A percentile compares a stretch with the other conserved stretches of the same genome.
phyloP scores from a whole-genome alignment of 2,113 vertebrate genomes.

The Pyxicephalus adspersus region DNA sequence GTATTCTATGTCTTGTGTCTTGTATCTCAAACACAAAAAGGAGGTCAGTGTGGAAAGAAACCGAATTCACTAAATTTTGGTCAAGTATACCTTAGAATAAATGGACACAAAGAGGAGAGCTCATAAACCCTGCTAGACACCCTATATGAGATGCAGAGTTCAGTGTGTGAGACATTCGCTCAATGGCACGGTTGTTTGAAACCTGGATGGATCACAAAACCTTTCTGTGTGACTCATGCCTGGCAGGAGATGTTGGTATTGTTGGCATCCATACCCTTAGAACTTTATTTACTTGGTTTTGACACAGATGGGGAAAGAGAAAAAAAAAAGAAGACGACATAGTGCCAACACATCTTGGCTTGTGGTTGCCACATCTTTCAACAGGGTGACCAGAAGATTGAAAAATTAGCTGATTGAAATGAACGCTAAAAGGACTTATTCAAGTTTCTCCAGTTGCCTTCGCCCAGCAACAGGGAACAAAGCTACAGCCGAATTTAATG shows the following conservation, averaged over 20 bases:
- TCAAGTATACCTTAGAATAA: conserved; percentile 26
- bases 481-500: not conserved
- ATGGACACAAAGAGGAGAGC: conserved; percentile 19
- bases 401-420: conserved; percentile 55
- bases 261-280: conserved; percentile 46
- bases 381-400: conserved; percentile 50
- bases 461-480: not conserved
- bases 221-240: conserved; percentile 43
- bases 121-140: conserved; percentile 6
- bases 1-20: not conserved
- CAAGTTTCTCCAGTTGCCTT: conserved; percentile 1
- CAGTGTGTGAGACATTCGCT: conserved; percentile 15
- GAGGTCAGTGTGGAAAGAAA: conserved; percentile 11
- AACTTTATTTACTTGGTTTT: conserved; percentile 52
- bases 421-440: conserved; percentile 38
- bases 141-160: conserved; percentile 29
- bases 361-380: conserved; percentile 46
- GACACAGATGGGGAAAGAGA: not conserved
- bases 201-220: conserved; percentile 19
- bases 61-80: not conserved
- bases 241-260: conserved; percentile 53
- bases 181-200: not conserved
- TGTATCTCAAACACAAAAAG: not conserved
- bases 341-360: not conserved
- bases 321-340: conserved; percentile 11